Evolutionary conservation across 2,888 invertebrate genomes (phyloP).

Genomic region (Pachliopta kotzebuea): DNA sequence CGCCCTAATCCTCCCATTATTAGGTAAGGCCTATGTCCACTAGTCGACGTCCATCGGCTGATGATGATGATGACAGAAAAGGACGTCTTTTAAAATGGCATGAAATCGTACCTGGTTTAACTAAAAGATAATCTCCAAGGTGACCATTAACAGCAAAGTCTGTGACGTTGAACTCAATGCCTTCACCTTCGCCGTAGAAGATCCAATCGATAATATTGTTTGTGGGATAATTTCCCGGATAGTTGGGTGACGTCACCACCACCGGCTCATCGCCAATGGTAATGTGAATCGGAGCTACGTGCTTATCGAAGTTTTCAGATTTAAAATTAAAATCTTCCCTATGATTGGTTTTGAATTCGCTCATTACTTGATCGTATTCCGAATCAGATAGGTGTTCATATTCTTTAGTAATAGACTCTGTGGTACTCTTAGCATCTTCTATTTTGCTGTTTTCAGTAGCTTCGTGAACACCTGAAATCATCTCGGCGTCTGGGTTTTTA

Average conservation of each 20-base stretch:
- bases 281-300: slow-evolving; percentile 44
- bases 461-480: slow-evolving; percentile 6
- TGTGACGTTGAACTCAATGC: slow-evolving; percentile 69
- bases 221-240: slow-evolving; percentile 54
- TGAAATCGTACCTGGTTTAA: slow-evolving; percentile 62
- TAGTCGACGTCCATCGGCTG: too few species aligned
- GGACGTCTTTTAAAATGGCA: too few species aligned
- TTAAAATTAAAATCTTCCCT: slow-evolving; percentile 33
- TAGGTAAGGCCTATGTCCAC: too few species aligned
- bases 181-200: slow-evolving; percentile 59
- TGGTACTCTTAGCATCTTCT: slow-evolving; percentile 4
- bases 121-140: slow-evolving; percentile 59
- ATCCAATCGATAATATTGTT: slow-evolving; percentile 60
- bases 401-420: slow-evolving; percentile 30
- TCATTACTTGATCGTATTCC: slow-evolving; percentile 45
- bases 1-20: too few species aligned
- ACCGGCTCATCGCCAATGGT: slow-evolving; percentile 45
- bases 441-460: slow-evolving; percentile 20
- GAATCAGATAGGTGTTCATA: slow-evolving; percentile 43
- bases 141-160: slow-evolving; percentile 58
- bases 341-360: slow-evolving; percentile 44
- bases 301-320: slow-evolving; percentile 38
- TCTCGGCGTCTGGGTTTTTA: slow-evolving; percentile 26
- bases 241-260: slow-evolving; percentile 54
- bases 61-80: too few species aligned